These are phyloP conservation scores for Alcis repandata DNA, from an alignment of 2,888 invertebrate species.

Conservation along the genomic window DNA sequence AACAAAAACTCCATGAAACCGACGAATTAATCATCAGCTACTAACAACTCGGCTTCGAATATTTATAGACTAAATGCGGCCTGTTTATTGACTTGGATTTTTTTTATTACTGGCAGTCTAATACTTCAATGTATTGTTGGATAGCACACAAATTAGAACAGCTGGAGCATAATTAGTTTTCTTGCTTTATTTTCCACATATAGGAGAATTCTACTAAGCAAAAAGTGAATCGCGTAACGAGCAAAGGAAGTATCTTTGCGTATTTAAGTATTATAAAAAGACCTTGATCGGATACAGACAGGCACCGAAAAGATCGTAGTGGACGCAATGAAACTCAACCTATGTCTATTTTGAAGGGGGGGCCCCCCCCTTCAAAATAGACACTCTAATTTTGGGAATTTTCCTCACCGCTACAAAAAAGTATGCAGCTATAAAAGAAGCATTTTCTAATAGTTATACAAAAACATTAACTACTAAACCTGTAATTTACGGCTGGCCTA, in stretches of 20 bases:
- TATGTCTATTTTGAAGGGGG: too few species aligned
- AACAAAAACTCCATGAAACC: slow-evolving; percentile 82
- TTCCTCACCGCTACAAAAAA: neutral
- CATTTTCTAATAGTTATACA: neutral
- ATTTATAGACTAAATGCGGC: slow-evolving; percentile 52
- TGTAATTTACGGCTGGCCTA: slow-evolving; percentile 33
- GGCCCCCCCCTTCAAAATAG: too few species aligned
- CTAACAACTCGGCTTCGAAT: slow-evolving; percentile 55
- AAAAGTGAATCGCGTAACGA: too few species aligned
- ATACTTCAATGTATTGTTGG: neutral
- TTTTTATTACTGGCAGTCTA: neutral
- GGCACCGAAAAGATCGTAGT: too few species aligned
- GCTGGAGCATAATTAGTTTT: too few species aligned
- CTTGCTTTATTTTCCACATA: too few species aligned
- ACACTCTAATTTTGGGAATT: neutral
- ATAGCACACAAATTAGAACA: neutral
- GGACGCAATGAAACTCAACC: too few species aligned
- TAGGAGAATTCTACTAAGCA: too few species aligned
- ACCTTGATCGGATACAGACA: too few species aligned
- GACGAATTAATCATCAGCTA: slow-evolving; percentile 78
- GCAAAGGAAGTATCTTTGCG: too few species aligned
- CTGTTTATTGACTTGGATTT: neutral
- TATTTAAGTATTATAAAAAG: too few species aligned
- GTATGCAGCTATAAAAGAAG: neutral
- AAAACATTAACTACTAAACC: slow-evolving; percentile 22